phyloP scores from a whole-genome alignment of 2,113 vertebrate genomes.

The Origma solitaria region DNA sequence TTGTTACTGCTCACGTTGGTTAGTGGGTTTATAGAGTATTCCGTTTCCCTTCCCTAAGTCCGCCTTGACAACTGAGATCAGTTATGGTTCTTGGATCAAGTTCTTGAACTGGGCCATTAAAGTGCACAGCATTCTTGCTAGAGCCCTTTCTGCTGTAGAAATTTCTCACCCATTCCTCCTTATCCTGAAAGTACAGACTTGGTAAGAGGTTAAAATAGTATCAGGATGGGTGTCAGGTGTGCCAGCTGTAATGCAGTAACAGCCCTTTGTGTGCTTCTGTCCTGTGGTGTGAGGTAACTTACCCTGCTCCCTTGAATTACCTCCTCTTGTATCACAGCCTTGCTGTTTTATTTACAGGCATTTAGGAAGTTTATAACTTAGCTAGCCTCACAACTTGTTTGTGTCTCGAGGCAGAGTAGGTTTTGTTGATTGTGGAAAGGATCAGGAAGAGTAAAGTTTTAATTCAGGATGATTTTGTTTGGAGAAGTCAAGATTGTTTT shows the following conservation, averaged over 20 bases:
- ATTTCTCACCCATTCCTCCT: background rate
- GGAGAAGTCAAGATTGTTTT: background rate
- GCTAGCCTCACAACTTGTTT: background rate
- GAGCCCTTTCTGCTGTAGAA: background rate
- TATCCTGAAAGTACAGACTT: background rate
- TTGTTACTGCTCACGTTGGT: background rate
- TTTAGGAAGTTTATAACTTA: background rate
- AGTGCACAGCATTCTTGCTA: background rate
- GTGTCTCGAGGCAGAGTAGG: background rate
- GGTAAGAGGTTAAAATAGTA: background rate
- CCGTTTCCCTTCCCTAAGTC: background rate
- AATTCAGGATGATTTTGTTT: background rate
- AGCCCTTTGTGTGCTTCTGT: background rate
- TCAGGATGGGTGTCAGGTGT: background rate
- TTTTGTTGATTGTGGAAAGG: background rate
- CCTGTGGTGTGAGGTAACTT: background rate
- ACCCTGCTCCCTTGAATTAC: background rate
- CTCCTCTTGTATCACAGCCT: background rate
- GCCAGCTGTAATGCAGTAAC: background rate
- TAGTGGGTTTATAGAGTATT: background rate
- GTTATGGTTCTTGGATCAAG: background rate
- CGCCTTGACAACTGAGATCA: background rate
- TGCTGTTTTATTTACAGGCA: background rate
- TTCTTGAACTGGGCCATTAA: background rate
- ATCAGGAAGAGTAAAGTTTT: background rate